Percentiles rank a stretch among this genome's conserved stretches.
Conservation (phyloP, 2,113 vertebrate species). For the Heloderma charlesbogerti region DNA sequence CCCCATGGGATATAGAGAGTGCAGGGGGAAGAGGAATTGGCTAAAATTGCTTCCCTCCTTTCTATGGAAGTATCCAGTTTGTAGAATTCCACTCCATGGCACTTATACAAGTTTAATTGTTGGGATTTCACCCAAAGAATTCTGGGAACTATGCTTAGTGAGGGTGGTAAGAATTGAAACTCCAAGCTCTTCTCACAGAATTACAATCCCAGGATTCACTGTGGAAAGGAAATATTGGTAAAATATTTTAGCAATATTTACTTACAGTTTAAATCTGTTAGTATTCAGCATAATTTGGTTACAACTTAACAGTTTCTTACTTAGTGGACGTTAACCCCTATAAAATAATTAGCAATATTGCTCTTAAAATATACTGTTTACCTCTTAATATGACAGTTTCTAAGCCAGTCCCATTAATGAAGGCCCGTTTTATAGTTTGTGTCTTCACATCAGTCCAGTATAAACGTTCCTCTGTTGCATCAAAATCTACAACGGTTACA, state of each 20-base stretch:
- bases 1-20: too few species aligned
- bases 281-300: not conserved
- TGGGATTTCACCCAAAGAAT: not conserved
- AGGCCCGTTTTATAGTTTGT: constrained; percentile 95
- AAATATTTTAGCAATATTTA: too few species aligned
- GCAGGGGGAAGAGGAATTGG: too few species aligned
- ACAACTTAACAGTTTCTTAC: fast-evolving
- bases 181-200: not conserved
- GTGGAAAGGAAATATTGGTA: not conserved
- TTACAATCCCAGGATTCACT: not conserved
- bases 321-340: not conserved
- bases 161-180: not conserved
- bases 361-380: constrained; percentile 60
- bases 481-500: constrained; percentile 95
- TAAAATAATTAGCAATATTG: fast-evolving
- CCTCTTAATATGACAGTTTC: constrained; percentile 96
- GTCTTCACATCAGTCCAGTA: constrained; percentile 99
- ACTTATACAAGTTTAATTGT: not conserved
- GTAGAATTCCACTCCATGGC: not conserved
- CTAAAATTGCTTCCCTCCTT: not conserved
- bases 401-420: constrained; percentile 95
- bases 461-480: constrained; percentile 91
- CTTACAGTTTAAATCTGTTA: too few species aligned
- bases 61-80: not conserved
- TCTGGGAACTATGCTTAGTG: not conserved